phyloP scores from a whole-genome alignment of 2,797 vertebrate species.

The Dendrocincla fuliginosa region DNA sequence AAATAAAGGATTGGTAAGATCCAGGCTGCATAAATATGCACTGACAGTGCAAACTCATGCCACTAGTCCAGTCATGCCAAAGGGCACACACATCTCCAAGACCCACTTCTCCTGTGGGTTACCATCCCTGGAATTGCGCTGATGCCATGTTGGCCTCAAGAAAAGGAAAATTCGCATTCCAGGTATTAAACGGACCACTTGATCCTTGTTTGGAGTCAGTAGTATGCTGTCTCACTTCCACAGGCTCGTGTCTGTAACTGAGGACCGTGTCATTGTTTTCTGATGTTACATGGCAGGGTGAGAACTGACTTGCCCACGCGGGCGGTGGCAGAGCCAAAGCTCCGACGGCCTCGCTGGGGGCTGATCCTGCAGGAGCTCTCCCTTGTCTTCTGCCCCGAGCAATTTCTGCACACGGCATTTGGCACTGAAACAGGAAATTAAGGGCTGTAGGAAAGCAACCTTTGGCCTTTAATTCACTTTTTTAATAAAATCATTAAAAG shows the following conservation, averaged over 20 bases:
- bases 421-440: constrained; percentile 75
- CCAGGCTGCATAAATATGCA: background rate
- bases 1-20: background rate
- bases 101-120: background rate
- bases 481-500: constrained; percentile 78
- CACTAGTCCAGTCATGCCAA: background rate
- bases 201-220: background rate
- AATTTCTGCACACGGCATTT: background rate
- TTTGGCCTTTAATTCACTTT: constrained; percentile 77
- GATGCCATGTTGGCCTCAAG: background rate
- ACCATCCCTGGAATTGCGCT: background rate
- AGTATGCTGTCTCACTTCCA: fast-evolving
- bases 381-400: constrained; percentile 18
- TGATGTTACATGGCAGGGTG: background rate
- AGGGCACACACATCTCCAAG: background rate
- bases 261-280: background rate
- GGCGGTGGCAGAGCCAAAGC: background rate
- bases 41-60: background rate
- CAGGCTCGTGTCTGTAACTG: background rate
- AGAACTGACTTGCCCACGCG: background rate
- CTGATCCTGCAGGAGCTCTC: background rate
- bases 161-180: background rate
- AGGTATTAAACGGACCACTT: background rate
- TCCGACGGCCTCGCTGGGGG: background rate
- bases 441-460: constrained; percentile 71